phyloP scores from a whole-genome alignment of 2,888 invertebrate genomes.

The Drosophila anomalata region DNA sequence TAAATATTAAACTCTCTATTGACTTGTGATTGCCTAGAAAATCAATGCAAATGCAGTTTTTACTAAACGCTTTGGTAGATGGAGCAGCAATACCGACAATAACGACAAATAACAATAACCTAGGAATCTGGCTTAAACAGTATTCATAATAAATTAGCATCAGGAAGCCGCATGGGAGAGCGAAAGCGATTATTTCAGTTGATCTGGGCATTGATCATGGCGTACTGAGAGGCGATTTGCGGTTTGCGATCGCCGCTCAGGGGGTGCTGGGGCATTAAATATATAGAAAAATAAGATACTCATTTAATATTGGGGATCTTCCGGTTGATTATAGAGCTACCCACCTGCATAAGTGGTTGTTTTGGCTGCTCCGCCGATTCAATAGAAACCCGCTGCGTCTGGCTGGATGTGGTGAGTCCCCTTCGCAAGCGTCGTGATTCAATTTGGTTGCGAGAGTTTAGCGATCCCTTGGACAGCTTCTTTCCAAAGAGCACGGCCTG shows the following conservation, averaged over 20 bases:
- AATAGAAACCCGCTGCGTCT: conserved; percentile 86
- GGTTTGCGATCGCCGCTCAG: conserved; percentile 78
- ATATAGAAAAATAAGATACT: neutral
- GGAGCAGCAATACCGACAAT: conserved; percentile 14
- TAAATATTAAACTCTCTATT: conserved; percentile 7
- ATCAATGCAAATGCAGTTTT: conserved; percentile 34
- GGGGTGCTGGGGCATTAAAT: conserved; percentile 76
- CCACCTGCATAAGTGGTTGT: conserved; percentile 84
- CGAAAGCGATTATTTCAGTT: conserved; percentile 31
- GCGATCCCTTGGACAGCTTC: conserved; percentile 84
- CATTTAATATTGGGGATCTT: neutral
- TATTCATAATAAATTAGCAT: conserved; percentile 55
- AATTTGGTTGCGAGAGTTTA: conserved; percentile 84
- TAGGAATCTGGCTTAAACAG: conserved; percentile 25
- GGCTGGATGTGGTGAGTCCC: conserved; percentile 82
- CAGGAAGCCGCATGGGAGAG: conserved; percentile 38
- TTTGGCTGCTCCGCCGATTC: conserved; percentile 83
- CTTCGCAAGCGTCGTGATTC: conserved; percentile 72
- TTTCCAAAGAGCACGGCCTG: conserved; percentile 79
- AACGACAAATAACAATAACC: conserved; percentile 20
- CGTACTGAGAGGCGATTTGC: conserved; percentile 55
- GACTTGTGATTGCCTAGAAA: conserved; percentile 27
- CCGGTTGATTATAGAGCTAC: conserved; percentile 23
- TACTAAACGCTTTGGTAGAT: conserved; percentile 57
- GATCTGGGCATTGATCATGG: conserved; percentile 41